Evolutionary conservation across 2,888 invertebrate genomes (phyloP).

Genomic region (Lepidochrysops patricia): DNA sequence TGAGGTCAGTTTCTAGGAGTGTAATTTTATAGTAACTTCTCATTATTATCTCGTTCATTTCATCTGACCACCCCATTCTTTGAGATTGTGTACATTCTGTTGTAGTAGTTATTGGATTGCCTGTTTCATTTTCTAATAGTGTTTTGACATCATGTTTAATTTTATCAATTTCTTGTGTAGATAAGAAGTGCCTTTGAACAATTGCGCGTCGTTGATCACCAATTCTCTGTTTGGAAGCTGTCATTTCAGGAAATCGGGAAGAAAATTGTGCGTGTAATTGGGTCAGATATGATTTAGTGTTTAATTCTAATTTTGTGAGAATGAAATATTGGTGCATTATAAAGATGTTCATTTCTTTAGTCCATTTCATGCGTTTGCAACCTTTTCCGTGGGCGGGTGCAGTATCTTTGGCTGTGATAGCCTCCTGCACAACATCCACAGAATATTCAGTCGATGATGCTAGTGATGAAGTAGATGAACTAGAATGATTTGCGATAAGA

Average conservation of each 20-base stretch:
- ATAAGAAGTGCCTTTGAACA: background rate
- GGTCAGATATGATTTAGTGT: background rate
- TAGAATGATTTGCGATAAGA: background rate
- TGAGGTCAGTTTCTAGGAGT: background rate
- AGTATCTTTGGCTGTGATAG: background rate
- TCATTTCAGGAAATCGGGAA: background rate
- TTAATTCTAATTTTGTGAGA: background rate
- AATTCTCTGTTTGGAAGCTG: background rate
- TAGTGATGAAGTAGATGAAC: background rate
- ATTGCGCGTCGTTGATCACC: background rate
- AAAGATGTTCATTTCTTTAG: background rate
- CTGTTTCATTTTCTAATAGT: no score
- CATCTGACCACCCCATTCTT: background rate
- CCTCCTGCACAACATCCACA: background rate
- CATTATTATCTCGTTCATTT: background rate
- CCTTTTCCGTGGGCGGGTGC: background rate
- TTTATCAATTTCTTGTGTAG: background rate
- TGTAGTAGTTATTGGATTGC: no score
- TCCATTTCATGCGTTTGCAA: background rate
- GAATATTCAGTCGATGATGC: background rate
- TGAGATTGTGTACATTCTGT: no score
- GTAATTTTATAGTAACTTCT: background rate
- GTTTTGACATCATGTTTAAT: background rate
- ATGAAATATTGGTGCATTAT: background rate
- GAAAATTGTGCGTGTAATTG: background rate